Evolutionary conservation across 2,113 vertebrate species (phyloP).

Genomic region (Rhea pennata): DNA sequence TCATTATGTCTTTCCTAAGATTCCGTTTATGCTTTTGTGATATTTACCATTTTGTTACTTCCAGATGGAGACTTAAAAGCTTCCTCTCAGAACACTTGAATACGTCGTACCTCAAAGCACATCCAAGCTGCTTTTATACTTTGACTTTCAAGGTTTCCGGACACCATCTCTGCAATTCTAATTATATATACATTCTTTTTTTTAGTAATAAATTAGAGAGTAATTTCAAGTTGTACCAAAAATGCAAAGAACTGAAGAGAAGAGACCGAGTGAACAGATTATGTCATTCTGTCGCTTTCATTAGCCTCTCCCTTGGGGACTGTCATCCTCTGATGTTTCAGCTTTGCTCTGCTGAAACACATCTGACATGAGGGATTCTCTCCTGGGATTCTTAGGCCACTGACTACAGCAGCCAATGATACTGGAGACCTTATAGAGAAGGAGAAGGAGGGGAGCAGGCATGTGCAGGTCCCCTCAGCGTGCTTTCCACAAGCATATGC

Average conservation of each 20-base stretch:
- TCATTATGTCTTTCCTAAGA: not conserved
- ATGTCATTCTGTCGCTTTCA: conserved; percentile 32
- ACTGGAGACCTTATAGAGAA: not conserved
- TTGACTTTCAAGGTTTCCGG: not conserved
- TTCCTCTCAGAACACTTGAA: not conserved
- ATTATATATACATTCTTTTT: not conserved
- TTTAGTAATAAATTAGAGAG: conserved; percentile 40
- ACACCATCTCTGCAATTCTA: not conserved
- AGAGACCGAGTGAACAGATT: conserved; percentile 27
- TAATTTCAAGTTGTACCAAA: conserved; percentile 44
- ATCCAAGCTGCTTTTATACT: not conserved
- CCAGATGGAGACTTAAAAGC: not conserved
- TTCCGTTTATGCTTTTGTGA: not conserved
- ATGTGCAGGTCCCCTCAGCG: not conserved
- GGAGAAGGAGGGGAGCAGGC: not conserved
- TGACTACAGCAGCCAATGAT: conserved; percentile 3
- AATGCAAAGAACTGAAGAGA: not conserved
- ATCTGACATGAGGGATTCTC: not conserved
- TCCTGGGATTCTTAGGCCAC: not conserved
- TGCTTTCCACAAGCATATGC: not conserved
- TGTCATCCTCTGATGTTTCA: conserved; percentile 57
- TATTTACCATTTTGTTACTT: conserved; percentile 2
- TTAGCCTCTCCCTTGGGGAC: conserved; percentile 21
- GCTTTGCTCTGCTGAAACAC: conserved; percentile 31
- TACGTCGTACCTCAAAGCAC: not conserved